Percentiles rank a stretch among this genome's conserved stretches.
These are phyloP conservation scores for Micropoecilia bifurca DNA, from an alignment of 2,797 vertebrate species.

Conservation along the genomic window DNA sequence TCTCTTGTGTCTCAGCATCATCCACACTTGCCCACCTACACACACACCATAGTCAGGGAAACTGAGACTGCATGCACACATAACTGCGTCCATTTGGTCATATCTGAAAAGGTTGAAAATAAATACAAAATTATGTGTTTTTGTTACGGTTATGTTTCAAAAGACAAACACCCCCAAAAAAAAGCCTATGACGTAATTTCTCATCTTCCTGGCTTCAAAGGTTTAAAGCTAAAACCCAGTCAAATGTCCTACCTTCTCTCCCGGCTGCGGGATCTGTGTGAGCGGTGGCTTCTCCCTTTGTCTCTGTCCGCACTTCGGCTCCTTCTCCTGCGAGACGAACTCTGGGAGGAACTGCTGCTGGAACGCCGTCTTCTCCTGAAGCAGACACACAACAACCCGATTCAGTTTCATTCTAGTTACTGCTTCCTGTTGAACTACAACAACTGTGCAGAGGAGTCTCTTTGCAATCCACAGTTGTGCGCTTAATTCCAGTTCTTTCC, in stretches of 20 bases:
- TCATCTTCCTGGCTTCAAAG: not conserved
- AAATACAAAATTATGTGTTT: slow-evolving; percentile 59
- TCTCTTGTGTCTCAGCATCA: slow-evolving; percentile 26
- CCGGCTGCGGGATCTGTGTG: slow-evolving; percentile 89
- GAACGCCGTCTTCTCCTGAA: slow-evolving; percentile 87
- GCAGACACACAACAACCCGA: slow-evolving; percentile 12
- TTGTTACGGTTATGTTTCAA: not conserved
- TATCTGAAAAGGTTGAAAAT: slow-evolving; percentile 47
- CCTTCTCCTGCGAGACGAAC: slow-evolving; percentile 87
- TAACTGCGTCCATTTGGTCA: slow-evolving; percentile 41
- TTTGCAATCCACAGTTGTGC: not conserved
- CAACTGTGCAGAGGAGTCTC: slow-evolving; percentile 8
- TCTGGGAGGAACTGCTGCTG: slow-evolving; percentile 94
- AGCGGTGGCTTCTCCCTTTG: slow-evolving; percentile 83
- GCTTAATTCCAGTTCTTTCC: not conserved
- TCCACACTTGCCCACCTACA: not conserved
- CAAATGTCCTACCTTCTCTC: slow-evolving; percentile 85
- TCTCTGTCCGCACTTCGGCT: slow-evolving; percentile 88
- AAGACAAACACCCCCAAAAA: not conserved
- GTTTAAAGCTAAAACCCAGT: not conserved
- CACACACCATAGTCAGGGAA: slow-evolving; percentile 24
- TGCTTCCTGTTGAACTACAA: slow-evolving; percentile 14
- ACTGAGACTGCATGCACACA: slow-evolving; percentile 25
- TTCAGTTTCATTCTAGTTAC: slow-evolving; percentile 13
- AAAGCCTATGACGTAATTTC: not conserved